Evolutionary conservation across 2,888 invertebrate genomes (phyloP), one percentile per base, ranked within the genome.

Genomic region (Monoplex corrugatus): DNA sequence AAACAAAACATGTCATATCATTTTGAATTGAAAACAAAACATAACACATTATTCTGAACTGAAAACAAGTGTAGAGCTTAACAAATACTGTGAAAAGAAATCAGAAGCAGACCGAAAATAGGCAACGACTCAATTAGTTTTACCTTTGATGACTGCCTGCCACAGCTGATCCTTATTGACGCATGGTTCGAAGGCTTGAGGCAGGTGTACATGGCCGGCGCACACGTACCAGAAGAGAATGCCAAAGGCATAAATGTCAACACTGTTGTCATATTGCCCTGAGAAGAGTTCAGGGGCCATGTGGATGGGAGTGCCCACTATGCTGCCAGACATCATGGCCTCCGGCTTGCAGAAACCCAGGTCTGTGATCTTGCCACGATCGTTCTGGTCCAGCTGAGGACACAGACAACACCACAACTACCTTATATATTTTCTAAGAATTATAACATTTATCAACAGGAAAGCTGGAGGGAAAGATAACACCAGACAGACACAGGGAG

Each of bases 201-300:
- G 98, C 89, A 98, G 96, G 92, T 97, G 97, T 0, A 98, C 97
- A 94, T 97, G 97, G 0, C 98, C 98, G 0, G 98, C 98, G 95
- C 98, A 98, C 88, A 98, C 97, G 93, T 98, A 98, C 98, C 98
- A 98, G 96, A 98, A 98, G 75, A 98, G 96, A 90, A 98, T 98
- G 6, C 98, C 98, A 95, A 98, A 98, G 0, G 98, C 98, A 95
- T 98, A 98, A 0, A 98, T 98, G 94, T 98, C 98, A 16, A 98
- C 98, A 90, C 97, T 97, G 91, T 97, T 97, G 95, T 98, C 98
- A 94, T 98, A 98, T 91, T 97, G 97, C 50, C 98, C 98, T n/a
- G 97, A 97, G 90, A 98, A 97, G 86, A 98, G 96, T 95, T 98
- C 98, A 0, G 98, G 98, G 19, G 98, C 98, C 98, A 98, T 98